These are phyloP conservation scores for Chromoteleia sp. DNA, from an alignment of 2,888 invertebrate genomes.

Conservation along the genomic window DNA sequence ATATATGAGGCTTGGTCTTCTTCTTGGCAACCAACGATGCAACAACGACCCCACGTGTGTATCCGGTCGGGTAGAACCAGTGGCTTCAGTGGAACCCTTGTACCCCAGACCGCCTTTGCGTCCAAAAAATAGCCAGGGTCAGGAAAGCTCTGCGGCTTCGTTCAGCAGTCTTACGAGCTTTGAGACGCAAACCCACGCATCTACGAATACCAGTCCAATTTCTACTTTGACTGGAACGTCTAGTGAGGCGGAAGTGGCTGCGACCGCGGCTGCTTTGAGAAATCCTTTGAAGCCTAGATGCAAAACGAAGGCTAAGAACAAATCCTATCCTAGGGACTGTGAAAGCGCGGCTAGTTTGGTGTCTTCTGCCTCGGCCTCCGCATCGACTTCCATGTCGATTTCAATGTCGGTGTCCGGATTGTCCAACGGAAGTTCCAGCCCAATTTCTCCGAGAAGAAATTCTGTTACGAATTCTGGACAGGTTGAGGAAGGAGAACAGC, in stretches of 20 bases:
- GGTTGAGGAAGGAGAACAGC: slow-evolving; percentile 88
- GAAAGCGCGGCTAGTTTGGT: slow-evolving; percentile 86
- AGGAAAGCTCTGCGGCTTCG: slow-evolving; percentile 83
- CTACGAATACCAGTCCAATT: slow-evolving; percentile 95
- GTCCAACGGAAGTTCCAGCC: slow-evolving; percentile 92
- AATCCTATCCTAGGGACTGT: slow-evolving; percentile 83
- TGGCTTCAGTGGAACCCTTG: slow-evolving; percentile 62
- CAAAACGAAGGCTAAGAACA: slow-evolving; percentile 76
- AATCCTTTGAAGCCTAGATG: slow-evolving; percentile 83
- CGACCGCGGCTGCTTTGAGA: slow-evolving; percentile 82
- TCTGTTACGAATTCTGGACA: slow-evolving; percentile 90
- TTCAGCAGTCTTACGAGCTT: slow-evolving; percentile 86
- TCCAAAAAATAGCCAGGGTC: slow-evolving; percentile 74
- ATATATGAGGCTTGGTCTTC: slow-evolving; percentile 92
- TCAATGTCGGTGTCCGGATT: slow-evolving; percentile 91
- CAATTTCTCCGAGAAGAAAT: slow-evolving; percentile 90
- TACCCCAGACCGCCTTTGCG: slow-evolving; percentile 72
- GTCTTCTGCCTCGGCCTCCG: slow-evolving; percentile 81
- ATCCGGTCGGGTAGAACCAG: slow-evolving; percentile 61
- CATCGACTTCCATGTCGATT: slow-evolving; percentile 85
- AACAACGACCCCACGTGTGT: slow-evolving; percentile 54
- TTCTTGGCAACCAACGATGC: slow-evolving; percentile 87
- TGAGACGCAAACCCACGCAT: slow-evolving; percentile 89
- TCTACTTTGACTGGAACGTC: slow-evolving; percentile 95
- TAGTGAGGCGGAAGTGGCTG: slow-evolving; percentile 87